phyloP scores from a whole-genome alignment of 2,888 invertebrate genomes.

The Dusona sp. region DNA sequence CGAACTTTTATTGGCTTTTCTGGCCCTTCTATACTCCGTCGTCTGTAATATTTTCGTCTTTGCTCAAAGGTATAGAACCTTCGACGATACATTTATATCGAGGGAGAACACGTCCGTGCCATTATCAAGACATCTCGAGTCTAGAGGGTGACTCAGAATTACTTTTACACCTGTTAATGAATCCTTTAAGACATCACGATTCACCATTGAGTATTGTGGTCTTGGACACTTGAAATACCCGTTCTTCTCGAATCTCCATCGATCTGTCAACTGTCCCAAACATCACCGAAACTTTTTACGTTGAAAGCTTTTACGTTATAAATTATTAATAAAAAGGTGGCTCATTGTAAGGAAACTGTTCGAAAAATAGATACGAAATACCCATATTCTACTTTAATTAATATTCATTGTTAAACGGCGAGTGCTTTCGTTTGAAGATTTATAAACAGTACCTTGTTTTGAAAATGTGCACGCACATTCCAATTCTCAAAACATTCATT shows the following conservation, averaged over 20 bases:
- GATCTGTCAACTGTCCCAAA: background rate
- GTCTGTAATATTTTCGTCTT: conserved; percentile 30
- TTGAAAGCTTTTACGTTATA: background rate
- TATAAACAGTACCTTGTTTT: background rate
- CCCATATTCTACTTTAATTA: background rate
- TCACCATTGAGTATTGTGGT: background rate
- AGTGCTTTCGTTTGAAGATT: background rate
- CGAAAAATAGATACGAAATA: background rate
- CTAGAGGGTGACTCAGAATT: conserved; percentile 17
- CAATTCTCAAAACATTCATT: background rate
- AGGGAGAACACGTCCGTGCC: conserved; percentile 13
- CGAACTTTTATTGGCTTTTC: conserved; percentile 62
- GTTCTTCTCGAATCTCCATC: background rate
- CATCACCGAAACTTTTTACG: background rate
- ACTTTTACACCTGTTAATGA: conserved; percentile 33
- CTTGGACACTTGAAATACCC: background rate
- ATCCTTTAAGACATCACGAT: background rate
- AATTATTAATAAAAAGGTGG: too few species aligned
- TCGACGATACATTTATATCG: conserved; percentile 37
- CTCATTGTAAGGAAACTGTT: too few species aligned
- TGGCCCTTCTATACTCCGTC: background rate
- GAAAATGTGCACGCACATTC: background rate
- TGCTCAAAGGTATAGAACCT: conserved; percentile 1
- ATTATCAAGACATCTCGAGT: background rate
- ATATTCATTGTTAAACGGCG: background rate